phyloP scores from a whole-genome alignment of 1,140 invertebrate genomes.

The Drosophila santomea region DNA sequence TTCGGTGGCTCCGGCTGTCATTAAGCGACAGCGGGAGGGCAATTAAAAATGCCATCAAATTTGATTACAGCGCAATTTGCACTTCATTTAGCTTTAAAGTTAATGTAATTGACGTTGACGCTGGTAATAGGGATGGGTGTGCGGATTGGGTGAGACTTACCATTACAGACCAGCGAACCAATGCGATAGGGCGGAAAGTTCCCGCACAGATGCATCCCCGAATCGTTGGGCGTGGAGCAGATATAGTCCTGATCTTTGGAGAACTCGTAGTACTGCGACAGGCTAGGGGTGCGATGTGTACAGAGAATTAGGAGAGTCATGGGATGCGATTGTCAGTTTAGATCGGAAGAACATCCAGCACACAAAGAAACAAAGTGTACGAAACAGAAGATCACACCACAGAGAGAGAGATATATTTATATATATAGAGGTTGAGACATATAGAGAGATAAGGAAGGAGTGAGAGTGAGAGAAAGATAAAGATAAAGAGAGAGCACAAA shows the following conservation, averaged over 20 bases:
- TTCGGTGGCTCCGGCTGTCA: slow-evolving; percentile 39
- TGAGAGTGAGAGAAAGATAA: slow-evolving; percentile 27
- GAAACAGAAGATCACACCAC: slow-evolving; percentile 40
- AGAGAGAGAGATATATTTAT: slow-evolving; percentile 13
- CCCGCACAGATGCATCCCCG: slow-evolving; percentile 96
- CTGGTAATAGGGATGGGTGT: neutral
- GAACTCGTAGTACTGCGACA: slow-evolving; percentile 92
- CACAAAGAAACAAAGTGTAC: slow-evolving; percentile 54
- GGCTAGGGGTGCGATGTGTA: slow-evolving; percentile 79
- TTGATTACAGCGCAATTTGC: slow-evolving; percentile 78
- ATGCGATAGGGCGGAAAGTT: slow-evolving; percentile 93
- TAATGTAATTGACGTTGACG: slow-evolving; percentile 25
- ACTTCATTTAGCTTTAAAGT: slow-evolving; percentile 74
- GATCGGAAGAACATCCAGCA: slow-evolving; percentile 56
- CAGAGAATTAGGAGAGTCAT: slow-evolving; percentile 44
- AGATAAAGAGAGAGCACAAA: slow-evolving; percentile 37
- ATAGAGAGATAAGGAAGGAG: slow-evolving; percentile 10
- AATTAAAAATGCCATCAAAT: slow-evolving; percentile 80
- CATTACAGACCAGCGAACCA: slow-evolving; percentile 89
- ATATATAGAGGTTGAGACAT: slow-evolving; percentile 27
- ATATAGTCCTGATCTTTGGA: slow-evolving; percentile 98
- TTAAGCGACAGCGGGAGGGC: slow-evolving; percentile 58
- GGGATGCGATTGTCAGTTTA: slow-evolving; percentile 49
- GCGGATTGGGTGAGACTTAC: slow-evolving; percentile 65
- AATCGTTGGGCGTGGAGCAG: slow-evolving; percentile 96